Conservation (phyloP, 1,140 invertebrate genomes). For the Aphaenogaster ashmeadi region DNA sequence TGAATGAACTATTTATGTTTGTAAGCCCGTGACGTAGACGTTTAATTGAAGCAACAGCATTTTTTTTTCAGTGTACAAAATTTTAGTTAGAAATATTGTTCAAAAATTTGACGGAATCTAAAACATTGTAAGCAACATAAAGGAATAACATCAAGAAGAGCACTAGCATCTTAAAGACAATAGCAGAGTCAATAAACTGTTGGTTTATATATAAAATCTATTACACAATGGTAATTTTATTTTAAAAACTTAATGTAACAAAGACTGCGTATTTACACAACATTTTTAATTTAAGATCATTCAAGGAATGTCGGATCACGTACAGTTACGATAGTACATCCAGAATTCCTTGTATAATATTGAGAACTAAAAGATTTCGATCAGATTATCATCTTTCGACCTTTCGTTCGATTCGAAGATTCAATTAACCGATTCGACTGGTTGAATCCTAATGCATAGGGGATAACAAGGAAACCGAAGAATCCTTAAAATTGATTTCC, state of each 20-base stretch:
- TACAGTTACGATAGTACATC: not conserved
- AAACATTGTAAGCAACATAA: not conserved
- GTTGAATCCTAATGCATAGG: not conserved
- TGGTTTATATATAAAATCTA: not conserved
- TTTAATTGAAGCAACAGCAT: too few relatives aligned
- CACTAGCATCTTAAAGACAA: not conserved
- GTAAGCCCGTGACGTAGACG: too few relatives aligned
- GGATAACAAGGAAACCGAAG: slow-evolving; percentile 35
- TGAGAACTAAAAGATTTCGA: not conserved
- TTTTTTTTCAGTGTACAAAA: too few relatives aligned
- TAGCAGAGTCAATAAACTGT: not conserved
- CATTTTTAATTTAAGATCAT: not conserved
- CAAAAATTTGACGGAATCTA: not conserved
- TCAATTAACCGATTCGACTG: slow-evolving; percentile 25
- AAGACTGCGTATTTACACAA: not conserved
- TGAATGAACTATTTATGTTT: too few relatives aligned
- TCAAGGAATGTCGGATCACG: not conserved
- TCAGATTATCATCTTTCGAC: not conserved
- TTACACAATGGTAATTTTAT: not conserved
- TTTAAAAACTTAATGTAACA: not conserved
- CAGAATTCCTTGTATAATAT: not conserved
- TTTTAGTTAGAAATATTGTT: not conserved
- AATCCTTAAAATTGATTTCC: slow-evolving; percentile 64
- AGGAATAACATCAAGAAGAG: not conserved
- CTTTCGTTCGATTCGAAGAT: not conserved